Evolutionary conservation across 2,113 vertebrate genomes (phyloP), one percentile per base, ranked within the genome.

Genomic region (Scatophagus argus): DNA sequence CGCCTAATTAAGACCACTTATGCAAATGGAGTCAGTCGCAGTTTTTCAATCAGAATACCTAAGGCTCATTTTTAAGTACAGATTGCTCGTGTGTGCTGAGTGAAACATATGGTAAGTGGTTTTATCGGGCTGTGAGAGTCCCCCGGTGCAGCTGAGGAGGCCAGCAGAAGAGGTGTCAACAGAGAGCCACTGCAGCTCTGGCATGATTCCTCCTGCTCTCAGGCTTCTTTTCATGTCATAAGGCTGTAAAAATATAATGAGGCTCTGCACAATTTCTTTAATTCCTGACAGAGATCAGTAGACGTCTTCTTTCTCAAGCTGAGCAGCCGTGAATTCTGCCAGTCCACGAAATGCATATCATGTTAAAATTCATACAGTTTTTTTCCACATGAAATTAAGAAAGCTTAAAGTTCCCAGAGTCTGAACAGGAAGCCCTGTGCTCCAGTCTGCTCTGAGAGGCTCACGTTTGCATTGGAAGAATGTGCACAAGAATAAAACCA

Each of bases 1-100:
- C 62, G 19, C 51, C 78, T 69, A n/a, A 71, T 77, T 74, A 69
- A 25, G 44, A 64, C 29, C 76, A 43, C 63, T 67, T 56, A 46
- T 64, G 59, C 41, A 58, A 69, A 83, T 56, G 31, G 49, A 38
- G 55, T 16, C 58, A 34, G 27, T 17, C 6, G 14, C 49, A 59
- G 56, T 31, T 72, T 75, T 63, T 27, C 7, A 38, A 71, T 63
- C 62, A 39, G 29, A 54, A 65, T 7, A 65, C 80, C 43, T 64
- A 2, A 56, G 25, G 64, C 41, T 51, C 21, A 10, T n/a, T 44
- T n/a, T 43, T 54, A 38, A 54, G n/a, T n/a, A 21, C 64, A 77
- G 73, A 59, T 25, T 46, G 23, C 54, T 52, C 13, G 2, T 9
- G 27, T 54, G 31, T 64, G 52, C 36, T 16, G 52, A 32, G 36